Evolutionary conservation across 2,113 vertebrate species (phyloP).

Genomic region (Donacobius atricapilla): DNA sequence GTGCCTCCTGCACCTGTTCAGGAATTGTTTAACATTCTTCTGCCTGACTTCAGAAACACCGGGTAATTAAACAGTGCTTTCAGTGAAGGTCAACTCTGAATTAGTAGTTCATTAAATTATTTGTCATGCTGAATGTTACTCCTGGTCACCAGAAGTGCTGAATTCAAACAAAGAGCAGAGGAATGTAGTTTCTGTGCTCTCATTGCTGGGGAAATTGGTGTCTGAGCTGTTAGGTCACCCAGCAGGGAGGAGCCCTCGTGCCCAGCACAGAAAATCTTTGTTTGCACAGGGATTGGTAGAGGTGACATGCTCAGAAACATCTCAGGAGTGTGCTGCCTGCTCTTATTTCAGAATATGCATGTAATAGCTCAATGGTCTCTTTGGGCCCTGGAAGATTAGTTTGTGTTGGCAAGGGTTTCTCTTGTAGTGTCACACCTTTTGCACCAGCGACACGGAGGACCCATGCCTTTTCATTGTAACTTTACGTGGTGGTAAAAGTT

Average conservation of each 20-base stretch:
- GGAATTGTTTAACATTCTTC: slow-evolving; percentile 11
- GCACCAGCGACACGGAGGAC: not conserved
- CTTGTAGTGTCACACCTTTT: not conserved
- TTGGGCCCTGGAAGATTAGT: not conserved
- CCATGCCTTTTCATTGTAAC: not conserved
- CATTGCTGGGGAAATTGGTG: not conserved
- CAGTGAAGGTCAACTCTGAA: slow-evolving; percentile 33
- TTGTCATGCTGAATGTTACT: slow-evolving; percentile 30
- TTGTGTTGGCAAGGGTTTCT: not conserved
- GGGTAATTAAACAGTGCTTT: slow-evolving; percentile 40
- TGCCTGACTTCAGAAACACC: slow-evolving; percentile 25
- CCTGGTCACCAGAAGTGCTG: not conserved
- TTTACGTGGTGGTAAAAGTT: not conserved
- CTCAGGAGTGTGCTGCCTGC: not conserved
- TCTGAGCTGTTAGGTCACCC: not conserved
- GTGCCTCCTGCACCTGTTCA: slow-evolving; percentile 16
- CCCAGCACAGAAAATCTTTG: not conserved
- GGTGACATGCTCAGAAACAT: not conserved
- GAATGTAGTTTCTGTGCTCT: not conserved
- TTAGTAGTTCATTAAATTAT: slow-evolving; percentile 47
- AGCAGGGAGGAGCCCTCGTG: not conserved
- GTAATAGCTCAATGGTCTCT: not conserved
- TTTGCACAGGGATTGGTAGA: not conserved
- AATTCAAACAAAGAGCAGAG: not conserved
- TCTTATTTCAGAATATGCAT: not conserved